Base-by-base conservation (phyloP, 2,113 vertebrate species). In the Regulus satrapa region DNA sequence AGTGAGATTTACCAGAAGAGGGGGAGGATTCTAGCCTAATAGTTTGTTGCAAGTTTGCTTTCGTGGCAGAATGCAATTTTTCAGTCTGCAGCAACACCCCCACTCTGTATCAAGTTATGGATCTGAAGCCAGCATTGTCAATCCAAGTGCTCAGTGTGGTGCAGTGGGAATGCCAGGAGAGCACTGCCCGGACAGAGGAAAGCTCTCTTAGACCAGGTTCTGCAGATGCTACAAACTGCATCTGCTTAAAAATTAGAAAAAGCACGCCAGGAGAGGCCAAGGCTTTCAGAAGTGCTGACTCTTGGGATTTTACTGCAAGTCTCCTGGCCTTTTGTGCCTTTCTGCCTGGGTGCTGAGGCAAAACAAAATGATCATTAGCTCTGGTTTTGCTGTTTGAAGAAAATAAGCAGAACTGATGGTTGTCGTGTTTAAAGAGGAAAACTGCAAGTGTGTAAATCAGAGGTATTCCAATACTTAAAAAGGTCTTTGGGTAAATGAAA, bases 41-140 rank as follows among this genome's bases (percentile, higher is more conserved):
- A 83, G 75, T 80, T 83, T 10, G 28, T 43, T 28, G 5, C 25
- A 52, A 92, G 67, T 94, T 93, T 67, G 59, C 55, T 94, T 88
- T 0, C 1, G 51, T 79, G 64, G 67, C 85, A 94, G 88, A 59
- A 71, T 19, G 63, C 59, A 48, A 36, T 80, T 94, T 79, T 84
- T 85, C 59, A 46, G n/a, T 32, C 68, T 96, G 88, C 85, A 80
- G 82, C 52, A 93, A 12, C 34, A 24, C 82, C 86, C 85, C 79
- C 56, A 48, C 79, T 71, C 77, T 45, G 29, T 34, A 12, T 56
- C 43, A 34, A 77, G 63, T 66, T 63, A 32, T 26, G 56, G 79
- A 85, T 62, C 48, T 66, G 82, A 71, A 52, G 63, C 78, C 36
- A 18, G 48, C 2, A 31, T 23, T 58, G 79, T 56, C 48, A 36